Base-by-base conservation (phyloP, 1,140 invertebrate species). In the Parapsyche elsis region DNA sequence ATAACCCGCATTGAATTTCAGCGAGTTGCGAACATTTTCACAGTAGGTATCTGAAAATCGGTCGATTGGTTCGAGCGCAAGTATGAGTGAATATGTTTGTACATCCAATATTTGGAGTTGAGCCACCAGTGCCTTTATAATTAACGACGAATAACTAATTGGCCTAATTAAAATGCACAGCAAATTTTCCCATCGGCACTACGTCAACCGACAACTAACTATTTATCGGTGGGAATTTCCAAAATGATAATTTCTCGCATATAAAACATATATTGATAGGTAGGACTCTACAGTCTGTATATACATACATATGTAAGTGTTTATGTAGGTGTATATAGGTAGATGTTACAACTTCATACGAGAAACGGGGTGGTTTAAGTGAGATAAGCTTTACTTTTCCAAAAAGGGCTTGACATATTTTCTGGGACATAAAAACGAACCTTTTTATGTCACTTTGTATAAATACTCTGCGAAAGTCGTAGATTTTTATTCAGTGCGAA, bases 311-410 rank as follows among this genome's bases (percentile, higher is more conserved):
- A 21, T 61, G 14, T 9, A 19, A n/a, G n/a, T n/a, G n/a, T n/a
- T 19, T 61, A 19, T 53, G 12, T 53, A 7, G 7, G 1, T 4
- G 30, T 38, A 38, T 38, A 7, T 38, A 4, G n/a, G n/a, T n/a
- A n/a, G n/a, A 38, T 38, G 71, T 21, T 71, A 26, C 24, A 10
- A 21, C 26, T 71, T 71, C 21, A 30, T 24, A 19, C 7, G 73
- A 59, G 78, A 76, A 49, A 70, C 71, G 67, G 53, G 76, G 59
- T 75, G 75, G 77, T 81, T 81, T 79, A 79, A 76, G 71, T 67
- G 77, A 57, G 81, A 81, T 81, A 81, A 81, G 81, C 81, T 81
- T 79, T 64, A 79, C 77, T 81, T 78, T 79, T 71, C 75, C 71
- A 71, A 53, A 81, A 71, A 81, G 79, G 71, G 76, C 59, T 61